phyloP scores from a whole-genome alignment of 2,888 invertebrate species.

The Meghimatium bilineatum region DNA sequence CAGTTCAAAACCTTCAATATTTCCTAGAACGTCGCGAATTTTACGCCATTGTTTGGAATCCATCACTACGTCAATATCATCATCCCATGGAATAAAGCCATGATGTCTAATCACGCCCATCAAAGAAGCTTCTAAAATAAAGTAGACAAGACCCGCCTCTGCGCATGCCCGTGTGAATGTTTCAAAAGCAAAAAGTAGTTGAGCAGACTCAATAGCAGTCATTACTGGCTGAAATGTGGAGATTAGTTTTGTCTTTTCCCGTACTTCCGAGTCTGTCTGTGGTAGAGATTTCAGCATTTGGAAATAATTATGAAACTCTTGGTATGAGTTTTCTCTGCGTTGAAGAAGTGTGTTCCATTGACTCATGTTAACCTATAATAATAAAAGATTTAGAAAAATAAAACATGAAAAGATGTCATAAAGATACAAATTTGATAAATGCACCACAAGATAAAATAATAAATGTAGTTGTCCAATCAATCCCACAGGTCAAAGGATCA shows the following conservation, averaged over 20 bases:
- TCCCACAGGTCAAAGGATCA: too few relatives aligned
- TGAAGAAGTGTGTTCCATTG: background rate
- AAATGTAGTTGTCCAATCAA: too few relatives aligned
- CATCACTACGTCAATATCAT: slow-evolving; percentile 61
- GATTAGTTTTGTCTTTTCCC: slow-evolving; percentile 1
- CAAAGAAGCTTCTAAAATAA: slow-evolving; percentile 47
- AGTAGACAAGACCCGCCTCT: slow-evolving; percentile 32
- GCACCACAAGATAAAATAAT: too few relatives aligned
- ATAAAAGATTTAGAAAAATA: background rate
- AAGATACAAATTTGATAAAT: too few relatives aligned
- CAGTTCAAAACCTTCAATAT: slow-evolving; percentile 51
- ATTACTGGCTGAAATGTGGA: slow-evolving; percentile 47
- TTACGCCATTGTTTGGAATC: slow-evolving; percentile 49
- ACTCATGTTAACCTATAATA: slow-evolving; percentile 23
- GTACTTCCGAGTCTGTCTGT: background rate
- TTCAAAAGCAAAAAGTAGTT: slow-evolving; percentile 42
- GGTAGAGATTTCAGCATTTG: slow-evolving; percentile 2
- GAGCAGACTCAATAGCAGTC: slow-evolving; percentile 42
- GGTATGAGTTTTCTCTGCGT: slow-evolving; percentile 8
- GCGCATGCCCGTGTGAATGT: slow-evolving; percentile 43
- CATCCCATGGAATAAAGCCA: slow-evolving; percentile 64
- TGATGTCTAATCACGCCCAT: slow-evolving; percentile 56
- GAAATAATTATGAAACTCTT: slow-evolving; percentile 25
- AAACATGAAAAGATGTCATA: too few relatives aligned
- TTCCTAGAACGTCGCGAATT: slow-evolving; percentile 50